These are phyloP conservation scores for Tautogolabrus adspersus DNA, from an alignment of 2,113 vertebrate genomes.

Conservation along the genomic window DNA sequence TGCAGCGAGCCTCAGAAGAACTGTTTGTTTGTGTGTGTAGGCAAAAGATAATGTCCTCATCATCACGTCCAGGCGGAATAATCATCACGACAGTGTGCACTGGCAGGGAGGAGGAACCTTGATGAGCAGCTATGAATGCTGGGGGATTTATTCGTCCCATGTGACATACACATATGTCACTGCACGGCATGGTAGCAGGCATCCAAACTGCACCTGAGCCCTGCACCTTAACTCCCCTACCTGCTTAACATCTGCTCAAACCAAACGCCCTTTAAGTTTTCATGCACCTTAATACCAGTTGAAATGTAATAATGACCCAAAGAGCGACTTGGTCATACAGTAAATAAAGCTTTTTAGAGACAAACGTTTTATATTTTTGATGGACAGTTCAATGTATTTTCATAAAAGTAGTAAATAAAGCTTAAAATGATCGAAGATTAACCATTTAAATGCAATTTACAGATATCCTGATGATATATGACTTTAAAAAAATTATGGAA, in stretches of 20 bases:
- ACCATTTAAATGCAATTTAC: neutral
- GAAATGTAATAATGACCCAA: constrained; percentile 2
- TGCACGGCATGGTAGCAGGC: constrained; percentile 34
- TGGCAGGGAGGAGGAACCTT: constrained; percentile 53
- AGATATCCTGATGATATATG: no score
- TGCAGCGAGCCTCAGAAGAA: constrained; percentile 14
- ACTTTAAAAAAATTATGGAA: no score
- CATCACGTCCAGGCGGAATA: constrained; percentile 65
- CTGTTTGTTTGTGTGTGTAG: constrained; percentile 47
- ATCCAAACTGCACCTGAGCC: constrained; percentile 66
- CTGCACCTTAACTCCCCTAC: constrained; percentile 35
- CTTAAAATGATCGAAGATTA: neutral
- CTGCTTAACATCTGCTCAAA: constrained; percentile 46
- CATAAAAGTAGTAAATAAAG: neutral
- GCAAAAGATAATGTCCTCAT: constrained; percentile 52
- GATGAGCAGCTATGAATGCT: constrained; percentile 71
- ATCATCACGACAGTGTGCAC: constrained; percentile 64
- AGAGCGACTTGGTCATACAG: no score
- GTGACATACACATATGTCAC: constrained; percentile 28
- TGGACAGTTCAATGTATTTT: no score
- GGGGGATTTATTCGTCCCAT: constrained; percentile 62
- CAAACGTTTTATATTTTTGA: no score
- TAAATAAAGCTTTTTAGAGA: no score
- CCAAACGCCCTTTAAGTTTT: constrained; percentile 18
- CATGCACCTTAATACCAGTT: neutral